Percentiles rank a stretch among this genome's conserved stretches.
These are phyloP conservation scores for Eupithecia abbreviata DNA, from an alignment of 2,888 invertebrate species.

Conservation along the genomic window DNA sequence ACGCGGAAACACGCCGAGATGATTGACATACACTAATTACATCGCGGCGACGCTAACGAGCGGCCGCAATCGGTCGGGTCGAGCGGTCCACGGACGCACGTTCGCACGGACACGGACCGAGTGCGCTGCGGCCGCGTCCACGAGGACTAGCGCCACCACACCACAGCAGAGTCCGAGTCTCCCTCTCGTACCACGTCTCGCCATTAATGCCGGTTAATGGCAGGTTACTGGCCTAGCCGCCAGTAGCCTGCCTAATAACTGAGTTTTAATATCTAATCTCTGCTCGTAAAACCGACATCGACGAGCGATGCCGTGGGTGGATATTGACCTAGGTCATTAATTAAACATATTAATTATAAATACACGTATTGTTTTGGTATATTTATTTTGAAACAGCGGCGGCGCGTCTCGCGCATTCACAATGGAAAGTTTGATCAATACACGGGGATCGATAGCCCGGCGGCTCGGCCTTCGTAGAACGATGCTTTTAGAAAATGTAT, in stretches of 20 bases:
- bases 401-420: neutral
- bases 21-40: constrained; percentile 43
- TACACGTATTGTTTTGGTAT: neutral
- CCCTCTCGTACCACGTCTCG: too few relatives aligned
- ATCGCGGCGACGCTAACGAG: constrained; percentile 32
- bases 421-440: constrained; percentile 13
- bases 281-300: constrained; percentile 2
- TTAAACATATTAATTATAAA: constrained; percentile 12
- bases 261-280: neutral
- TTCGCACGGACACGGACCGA: too few relatives aligned
- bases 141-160: too few relatives aligned
- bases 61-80: neutral
- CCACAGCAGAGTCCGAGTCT: too few relatives aligned
- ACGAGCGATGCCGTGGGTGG: neutral
- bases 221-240: neutral
- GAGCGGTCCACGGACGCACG: too few relatives aligned
- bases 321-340: constrained; percentile 28
- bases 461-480: constrained; percentile 19
- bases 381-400: neutral
- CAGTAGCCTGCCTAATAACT: neutral
- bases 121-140: too few relatives aligned
- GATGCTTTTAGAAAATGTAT: constrained; percentile 23
- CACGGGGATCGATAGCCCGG: constrained; percentile 9
- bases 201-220: too few relatives aligned
- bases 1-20: constrained; percentile 38